Evolutionary conservation across 2,888 invertebrate species (phyloP), one percentile per base, ranked within the genome.

Genomic region (Slavum lentiscoides): DNA sequence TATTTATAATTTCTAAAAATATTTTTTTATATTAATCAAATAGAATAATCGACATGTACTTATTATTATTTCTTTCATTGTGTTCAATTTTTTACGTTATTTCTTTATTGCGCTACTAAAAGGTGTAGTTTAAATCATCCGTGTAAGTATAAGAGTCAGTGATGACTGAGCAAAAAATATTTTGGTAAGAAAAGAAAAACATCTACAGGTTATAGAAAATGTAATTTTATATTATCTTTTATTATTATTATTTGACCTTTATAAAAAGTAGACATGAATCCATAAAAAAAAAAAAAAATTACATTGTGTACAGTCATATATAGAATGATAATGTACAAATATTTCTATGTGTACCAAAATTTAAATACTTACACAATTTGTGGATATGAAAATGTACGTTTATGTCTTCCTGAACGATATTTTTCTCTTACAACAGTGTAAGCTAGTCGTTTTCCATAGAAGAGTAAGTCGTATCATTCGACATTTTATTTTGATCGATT

Each of bases 381-480:
- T 64, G 2, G 7, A 1, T 55, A 9, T 64, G 9, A 53, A 30
- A 8, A 66, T 70, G 21, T 58, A 39, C 7, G 23, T 67, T 19
- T 66, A 58, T 67, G 23, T 58, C 23, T 66, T 66, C 39, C 55
- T 66, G 39, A 39, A 66, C 39, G 13, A 37, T 37, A 39, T 11
- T 66, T 66, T 55, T 7, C 39, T n/a, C n/a, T 8, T 13, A 53
- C n/a, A 64, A 30, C 30, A 53, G 21, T 61, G 21, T 39, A 7
- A 55, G 37, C 21, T 74, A 74, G 11, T 70, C 19, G 58, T 74
- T 74, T 53, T 66, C 17, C 1, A 1, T 62, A 53, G 0, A 74
- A 17, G 58, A 66, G 17, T 66, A 66, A 66, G 55, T 66, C 58
- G 66, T 58, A 59, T 59, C n/a, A 55, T 19, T 43, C 43, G 43